These are phyloP conservation scores for Portunus trituberculatus DNA, from an alignment of 1,140 invertebrate species.

Conservation along the genomic window DNA sequence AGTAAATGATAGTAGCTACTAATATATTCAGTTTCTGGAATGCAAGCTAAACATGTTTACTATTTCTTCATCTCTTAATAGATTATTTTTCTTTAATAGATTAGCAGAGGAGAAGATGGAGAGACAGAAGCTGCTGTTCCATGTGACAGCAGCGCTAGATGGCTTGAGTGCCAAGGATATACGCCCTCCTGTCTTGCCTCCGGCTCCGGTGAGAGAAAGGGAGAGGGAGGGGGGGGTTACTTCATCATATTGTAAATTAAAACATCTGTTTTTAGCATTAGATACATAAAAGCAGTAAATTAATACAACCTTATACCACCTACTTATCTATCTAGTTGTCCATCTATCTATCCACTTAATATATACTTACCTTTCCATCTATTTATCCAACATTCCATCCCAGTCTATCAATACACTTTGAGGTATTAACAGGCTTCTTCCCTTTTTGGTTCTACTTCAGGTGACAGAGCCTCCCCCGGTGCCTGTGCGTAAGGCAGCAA, in stretches of 20 bases:
- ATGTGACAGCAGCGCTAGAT: constrained; percentile 49
- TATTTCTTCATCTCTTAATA: not conserved
- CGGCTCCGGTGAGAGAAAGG: constrained; percentile 33
- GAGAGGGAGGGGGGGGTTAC: too few relatives aligned
- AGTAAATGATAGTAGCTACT: too few relatives aligned
- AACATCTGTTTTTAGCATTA: too few relatives aligned
- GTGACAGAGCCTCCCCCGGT: not conserved
- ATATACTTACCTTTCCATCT: too few relatives aligned
- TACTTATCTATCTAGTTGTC: too few relatives aligned
- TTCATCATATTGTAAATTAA: too few relatives aligned
- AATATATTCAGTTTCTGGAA: not conserved
- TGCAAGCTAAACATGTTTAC: not conserved
- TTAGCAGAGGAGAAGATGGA: constrained; percentile 15
- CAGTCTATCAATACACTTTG: too few relatives aligned
- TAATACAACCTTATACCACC: too few relatives aligned
- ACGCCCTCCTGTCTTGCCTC: constrained; percentile 55
- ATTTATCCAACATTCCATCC: too few relatives aligned
- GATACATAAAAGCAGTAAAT: too few relatives aligned
- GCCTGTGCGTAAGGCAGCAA: not conserved
- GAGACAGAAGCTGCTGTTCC: constrained; percentile 26
- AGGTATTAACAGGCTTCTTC: not conserved
- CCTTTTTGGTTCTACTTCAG: not conserved
- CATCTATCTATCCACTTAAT: too few relatives aligned
- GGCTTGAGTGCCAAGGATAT: constrained; percentile 49
- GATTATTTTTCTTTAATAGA: not conserved